These are phyloP conservation scores for Wiebesia pumilae DNA, from an alignment of 1,140 invertebrate genomes.

Conservation along the genomic window DNA sequence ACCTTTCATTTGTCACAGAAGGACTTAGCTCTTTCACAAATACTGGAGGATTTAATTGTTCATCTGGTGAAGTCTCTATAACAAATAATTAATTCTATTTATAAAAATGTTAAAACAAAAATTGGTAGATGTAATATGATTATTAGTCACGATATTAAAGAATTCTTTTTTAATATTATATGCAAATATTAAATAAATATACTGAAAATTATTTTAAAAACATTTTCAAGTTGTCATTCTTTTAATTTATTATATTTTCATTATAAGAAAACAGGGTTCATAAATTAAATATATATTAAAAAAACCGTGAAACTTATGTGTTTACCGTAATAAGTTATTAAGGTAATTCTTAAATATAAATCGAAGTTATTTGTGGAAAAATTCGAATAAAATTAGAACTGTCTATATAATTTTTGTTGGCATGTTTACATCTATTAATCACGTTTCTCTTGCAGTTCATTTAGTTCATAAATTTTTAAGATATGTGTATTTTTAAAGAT, in stretches of 20 bases:
- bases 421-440: background rate
- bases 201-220: too few relatives aligned
- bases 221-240: too few relatives aligned
- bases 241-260: too few relatives aligned
- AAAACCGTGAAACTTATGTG: too few relatives aligned
- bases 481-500: background rate
- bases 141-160: too few relatives aligned
- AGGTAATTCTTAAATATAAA: slow-evolving; percentile 17
- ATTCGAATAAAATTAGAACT: background rate
- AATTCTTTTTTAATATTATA: background rate
- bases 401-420: background rate
- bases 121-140: background rate
- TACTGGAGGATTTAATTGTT: slow-evolving; percentile 79
- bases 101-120: slow-evolving; percentile 25
- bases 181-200: too few relatives aligned
- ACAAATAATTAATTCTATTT: slow-evolving; percentile 28
- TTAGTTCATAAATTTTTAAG: background rate
- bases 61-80: slow-evolving; percentile 80
- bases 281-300: too few relatives aligned
- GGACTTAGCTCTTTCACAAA: slow-evolving; percentile 81
- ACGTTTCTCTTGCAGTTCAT: background rate
- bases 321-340: too few relatives aligned
- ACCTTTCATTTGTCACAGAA: slow-evolving; percentile 80
- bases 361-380: background rate
- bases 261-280: too few relatives aligned